phyloP scores from a whole-genome alignment of 2,888 invertebrate genomes.

The Stenoptilia bipunctidactyla region DNA sequence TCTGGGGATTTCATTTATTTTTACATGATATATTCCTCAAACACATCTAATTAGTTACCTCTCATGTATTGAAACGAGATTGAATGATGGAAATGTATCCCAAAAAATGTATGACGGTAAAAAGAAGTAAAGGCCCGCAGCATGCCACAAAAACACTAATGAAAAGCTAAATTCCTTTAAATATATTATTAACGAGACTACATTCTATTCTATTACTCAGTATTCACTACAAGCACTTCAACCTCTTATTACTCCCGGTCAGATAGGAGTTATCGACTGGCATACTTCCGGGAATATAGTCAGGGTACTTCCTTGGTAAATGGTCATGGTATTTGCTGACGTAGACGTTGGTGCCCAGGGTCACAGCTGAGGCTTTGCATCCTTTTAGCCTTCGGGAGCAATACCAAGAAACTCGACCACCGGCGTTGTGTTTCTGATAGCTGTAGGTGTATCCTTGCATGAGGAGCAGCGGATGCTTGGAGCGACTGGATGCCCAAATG shows the following conservation, averaged over 20 bases:
- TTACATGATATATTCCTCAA: no score
- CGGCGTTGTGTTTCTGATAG: slow-evolving; percentile 54
- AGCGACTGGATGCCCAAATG: slow-evolving; percentile 54
- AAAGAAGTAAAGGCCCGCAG: no score
- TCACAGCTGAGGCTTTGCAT: slow-evolving; percentile 50
- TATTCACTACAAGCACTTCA: background rate
- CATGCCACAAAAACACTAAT: no score
- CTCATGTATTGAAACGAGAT: no score
- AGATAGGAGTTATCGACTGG: background rate
- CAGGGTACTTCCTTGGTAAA: slow-evolving; percentile 15
- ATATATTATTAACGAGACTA: no score
- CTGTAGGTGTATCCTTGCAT: slow-evolving; percentile 52
- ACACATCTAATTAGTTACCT: no score
- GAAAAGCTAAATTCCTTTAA: no score
- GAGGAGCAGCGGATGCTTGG: slow-evolving; percentile 51
- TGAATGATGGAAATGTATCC: no score
- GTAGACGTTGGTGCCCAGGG: slow-evolving; percentile 33
- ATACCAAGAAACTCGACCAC: slow-evolving; percentile 57
- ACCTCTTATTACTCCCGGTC: no score
- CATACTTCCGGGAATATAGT: background rate
- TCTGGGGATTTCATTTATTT: no score
- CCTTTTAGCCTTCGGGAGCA: slow-evolving; percentile 56
- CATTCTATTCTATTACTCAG: no score
- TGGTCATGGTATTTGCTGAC: slow-evolving; percentile 46
- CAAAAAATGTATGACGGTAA: no score